phyloP scores from a whole-genome alignment of 2,888 invertebrate species.

The Stictocephala bisonia region DNA sequence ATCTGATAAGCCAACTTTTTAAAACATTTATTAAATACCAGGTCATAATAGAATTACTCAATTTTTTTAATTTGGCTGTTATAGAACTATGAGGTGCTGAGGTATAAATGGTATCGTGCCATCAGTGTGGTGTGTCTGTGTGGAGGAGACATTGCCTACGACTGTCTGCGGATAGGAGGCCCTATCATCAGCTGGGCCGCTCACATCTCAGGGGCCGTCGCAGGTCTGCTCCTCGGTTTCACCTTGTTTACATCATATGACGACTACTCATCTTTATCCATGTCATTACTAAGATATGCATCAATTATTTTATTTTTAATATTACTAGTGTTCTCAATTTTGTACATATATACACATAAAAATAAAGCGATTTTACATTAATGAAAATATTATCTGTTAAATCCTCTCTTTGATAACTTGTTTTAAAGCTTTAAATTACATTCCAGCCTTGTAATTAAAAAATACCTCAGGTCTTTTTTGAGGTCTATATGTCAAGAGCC shows the following conservation, averaged over 20 bases:
- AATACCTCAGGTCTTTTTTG: no score
- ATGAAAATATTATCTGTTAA: no score
- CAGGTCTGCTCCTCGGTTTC: constrained; percentile 21
- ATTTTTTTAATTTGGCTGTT: no score
- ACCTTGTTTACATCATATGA: background rate
- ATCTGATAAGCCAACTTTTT: no score
- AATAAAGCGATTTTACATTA: constrained; percentile 15
- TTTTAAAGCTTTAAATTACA: no score
- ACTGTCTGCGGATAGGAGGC: background rate
- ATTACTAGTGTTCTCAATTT: constrained; percentile 13
- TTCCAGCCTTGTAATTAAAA: no score
- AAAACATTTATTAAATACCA: no score
- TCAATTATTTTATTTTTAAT: constrained; percentile 7
- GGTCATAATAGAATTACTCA: no score
- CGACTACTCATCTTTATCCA: background rate
- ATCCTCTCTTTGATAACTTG: no score
- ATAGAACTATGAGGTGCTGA: constrained; percentile 21
- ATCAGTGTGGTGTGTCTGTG: constrained; percentile 30
- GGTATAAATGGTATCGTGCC: constrained; percentile 27
- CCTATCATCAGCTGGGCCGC: constrained; percentile 45
- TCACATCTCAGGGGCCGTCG: constrained; percentile 31
- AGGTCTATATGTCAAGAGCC: no score
- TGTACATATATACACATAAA: constrained; percentile 22
- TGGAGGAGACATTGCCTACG: constrained; percentile 20
- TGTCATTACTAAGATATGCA: background rate